Evolutionary conservation across 2,797 vertebrate genomes (phyloP).

Genomic region (Phoebastria nigripes): DNA sequence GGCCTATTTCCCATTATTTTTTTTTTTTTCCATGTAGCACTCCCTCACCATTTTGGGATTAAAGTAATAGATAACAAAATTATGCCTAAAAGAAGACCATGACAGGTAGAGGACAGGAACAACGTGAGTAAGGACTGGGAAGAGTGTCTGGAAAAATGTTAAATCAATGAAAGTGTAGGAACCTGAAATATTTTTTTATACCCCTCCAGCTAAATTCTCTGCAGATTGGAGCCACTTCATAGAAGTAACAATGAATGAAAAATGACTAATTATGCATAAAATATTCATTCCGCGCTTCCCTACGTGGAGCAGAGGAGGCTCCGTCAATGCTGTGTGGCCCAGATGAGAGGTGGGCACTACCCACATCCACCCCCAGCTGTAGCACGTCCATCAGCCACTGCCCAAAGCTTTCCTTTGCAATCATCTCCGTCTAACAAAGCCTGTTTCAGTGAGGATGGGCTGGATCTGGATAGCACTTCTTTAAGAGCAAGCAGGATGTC

Average conservation of each 20-base stretch:
- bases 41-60: conserved; percentile 28
- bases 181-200: not conserved
- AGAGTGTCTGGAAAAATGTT: not conserved
- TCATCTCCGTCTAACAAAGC: not conserved
- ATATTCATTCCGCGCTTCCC: not conserved
- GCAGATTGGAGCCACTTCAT: not conserved
- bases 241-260: not conserved
- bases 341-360: not conserved
- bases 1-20: conserved; percentile 17
- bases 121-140: not conserved
- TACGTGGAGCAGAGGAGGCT: fast-evolving
- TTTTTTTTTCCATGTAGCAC: not conserved
- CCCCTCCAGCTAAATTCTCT: not conserved
- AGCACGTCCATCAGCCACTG: not conserved
- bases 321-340: too few relatives aligned
- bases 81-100: not conserved
- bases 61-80: not conserved
- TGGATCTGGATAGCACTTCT: not conserved
- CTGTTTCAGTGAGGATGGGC: not conserved
- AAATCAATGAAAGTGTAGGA: not conserved
- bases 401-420: not conserved
- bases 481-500: not conserved
- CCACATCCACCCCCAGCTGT: not conserved
- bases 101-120: not conserved
- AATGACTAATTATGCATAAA: not conserved